Percentiles rank a stretch among this genome's conserved stretches.
These are phyloP conservation scores for Coturnix japonica DNA, from an alignment of 2,113 vertebrate genomes.

Conservation along the genomic window DNA sequence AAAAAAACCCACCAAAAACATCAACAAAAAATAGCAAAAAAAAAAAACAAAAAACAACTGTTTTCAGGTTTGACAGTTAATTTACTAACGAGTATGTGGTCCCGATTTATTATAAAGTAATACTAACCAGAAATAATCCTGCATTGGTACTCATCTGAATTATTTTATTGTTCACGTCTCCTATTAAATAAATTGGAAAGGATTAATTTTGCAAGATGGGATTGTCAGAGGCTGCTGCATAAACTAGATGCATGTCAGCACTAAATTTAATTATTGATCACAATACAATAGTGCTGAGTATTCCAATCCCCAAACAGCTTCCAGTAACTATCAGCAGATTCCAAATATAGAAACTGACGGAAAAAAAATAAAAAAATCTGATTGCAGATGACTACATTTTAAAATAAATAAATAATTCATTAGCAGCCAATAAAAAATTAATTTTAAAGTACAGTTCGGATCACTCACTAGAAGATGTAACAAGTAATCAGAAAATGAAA, in stretches of 20 bases:
- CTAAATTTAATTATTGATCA: constrained; percentile 94
- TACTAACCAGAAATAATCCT: constrained; percentile 83
- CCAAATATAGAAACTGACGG: constrained; percentile 80
- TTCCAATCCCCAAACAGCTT: constrained; percentile 83
- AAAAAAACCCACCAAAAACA: constrained; percentile 67
- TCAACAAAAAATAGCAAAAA: constrained; percentile 63
- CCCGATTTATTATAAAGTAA: constrained; percentile 84
- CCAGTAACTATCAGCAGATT: constrained; percentile 90
- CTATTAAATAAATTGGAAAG: constrained; percentile 87
- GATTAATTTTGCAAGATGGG: constrained; percentile 87
- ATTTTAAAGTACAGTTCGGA: constrained; percentile 73
- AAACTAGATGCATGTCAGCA: constrained; percentile 90
- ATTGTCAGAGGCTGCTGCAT: constrained; percentile 83
- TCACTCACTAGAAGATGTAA: constrained; percentile 38
- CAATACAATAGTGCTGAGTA: constrained; percentile 95
- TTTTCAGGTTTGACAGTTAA: constrained; percentile 87
- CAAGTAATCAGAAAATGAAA: constrained; percentile 58
- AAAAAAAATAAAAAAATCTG: constrained; percentile 69
- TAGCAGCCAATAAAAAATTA: constrained; percentile 77
- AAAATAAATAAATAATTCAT: constrained; percentile 85
- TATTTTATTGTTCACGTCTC: constrained; percentile 83
- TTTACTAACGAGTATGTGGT: constrained; percentile 86
- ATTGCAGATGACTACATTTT: constrained; percentile 78
- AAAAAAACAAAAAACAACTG: constrained; percentile 69
- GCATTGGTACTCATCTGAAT: constrained; percentile 79